Evolutionary conservation across 2,113 vertebrate genomes (phyloP).

Genomic region (Eupsittula cactorum): DNA sequence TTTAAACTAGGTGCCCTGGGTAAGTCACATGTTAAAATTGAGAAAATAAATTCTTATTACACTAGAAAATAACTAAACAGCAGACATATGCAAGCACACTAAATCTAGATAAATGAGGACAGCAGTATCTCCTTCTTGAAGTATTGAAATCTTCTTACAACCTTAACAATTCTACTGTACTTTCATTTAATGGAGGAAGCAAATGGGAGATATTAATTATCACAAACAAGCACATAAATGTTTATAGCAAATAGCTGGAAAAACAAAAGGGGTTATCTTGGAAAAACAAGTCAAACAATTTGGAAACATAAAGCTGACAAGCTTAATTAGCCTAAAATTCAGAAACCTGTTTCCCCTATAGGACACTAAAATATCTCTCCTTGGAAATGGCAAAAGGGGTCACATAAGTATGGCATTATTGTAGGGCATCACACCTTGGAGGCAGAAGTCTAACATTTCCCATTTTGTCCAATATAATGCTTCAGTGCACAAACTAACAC

Average conservation of each 20-base stretch:
- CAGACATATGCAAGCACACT: neutral
- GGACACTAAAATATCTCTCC: neutral
- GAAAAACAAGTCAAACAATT: conserved; percentile 42
- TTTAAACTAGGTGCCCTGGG: conserved; percentile 37
- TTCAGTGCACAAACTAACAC: conserved; percentile 8
- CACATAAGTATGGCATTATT: neutral
- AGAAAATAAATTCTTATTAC: conserved; percentile 48
- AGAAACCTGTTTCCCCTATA: neutral
- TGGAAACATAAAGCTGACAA: conserved; percentile 40
- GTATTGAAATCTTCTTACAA: conserved; percentile 13
- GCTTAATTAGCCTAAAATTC: conserved; percentile 51
- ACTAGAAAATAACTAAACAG: conserved; percentile 21
- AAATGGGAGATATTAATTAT: conserved; percentile 55
- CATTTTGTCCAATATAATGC: conserved; percentile 39
- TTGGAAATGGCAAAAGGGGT: conserved; percentile 36
- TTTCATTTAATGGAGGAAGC: neutral
- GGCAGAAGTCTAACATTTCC: conserved; percentile 29
- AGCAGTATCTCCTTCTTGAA: neutral
- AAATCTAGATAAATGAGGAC: conserved; percentile 40
- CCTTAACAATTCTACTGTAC: neutral
- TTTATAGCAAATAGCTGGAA: conserved; percentile 1
- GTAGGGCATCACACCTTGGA: conserved; percentile 18
- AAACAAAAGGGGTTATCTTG: conserved; percentile 28
- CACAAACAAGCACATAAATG: conserved; percentile 37
- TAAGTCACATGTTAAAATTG: conserved; percentile 1